These are phyloP conservation scores for Drosophila serrata DNA, from an alignment of 1,140 invertebrate genomes.

Conservation along the genomic window DNA sequence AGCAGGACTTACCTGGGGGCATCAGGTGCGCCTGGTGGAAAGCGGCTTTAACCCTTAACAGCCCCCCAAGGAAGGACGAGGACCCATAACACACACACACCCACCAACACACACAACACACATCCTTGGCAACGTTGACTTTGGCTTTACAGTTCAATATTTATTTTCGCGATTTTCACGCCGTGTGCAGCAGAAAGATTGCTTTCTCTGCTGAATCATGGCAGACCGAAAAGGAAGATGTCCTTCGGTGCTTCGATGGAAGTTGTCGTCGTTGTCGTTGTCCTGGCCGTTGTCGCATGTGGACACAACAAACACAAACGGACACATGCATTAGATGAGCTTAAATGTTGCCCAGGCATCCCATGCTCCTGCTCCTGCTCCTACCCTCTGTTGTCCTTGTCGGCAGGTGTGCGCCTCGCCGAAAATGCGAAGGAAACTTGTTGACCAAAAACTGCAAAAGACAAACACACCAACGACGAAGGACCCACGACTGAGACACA, in stretches of 20 bases:
- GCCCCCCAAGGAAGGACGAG: constrained; percentile 30
- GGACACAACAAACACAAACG: constrained; percentile 76
- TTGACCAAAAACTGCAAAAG: constrained; percentile 80
- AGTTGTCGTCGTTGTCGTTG: constrained; percentile 22
- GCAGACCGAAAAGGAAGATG: constrained; percentile 32
- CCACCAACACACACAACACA: constrained; percentile 20
- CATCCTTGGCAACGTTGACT: constrained; percentile 68
- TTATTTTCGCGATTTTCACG: constrained; percentile 84
- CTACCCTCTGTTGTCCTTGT: constrained; percentile 45
- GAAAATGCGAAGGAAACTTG: constrained; percentile 60
- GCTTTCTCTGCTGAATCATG: constrained; percentile 42
- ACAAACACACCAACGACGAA: constrained; percentile 54
- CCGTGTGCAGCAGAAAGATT: constrained; percentile 68
- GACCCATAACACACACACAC: constrained; percentile 1
- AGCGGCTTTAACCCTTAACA: constrained; percentile 54
- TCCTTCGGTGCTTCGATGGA: constrained; percentile 39
- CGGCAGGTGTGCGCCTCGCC: constrained; percentile 70
- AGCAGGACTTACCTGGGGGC: constrained; percentile 38
- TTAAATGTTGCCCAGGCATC: constrained; percentile 65
- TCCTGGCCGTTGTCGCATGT: constrained; percentile 50
- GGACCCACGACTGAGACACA: constrained; percentile 31
- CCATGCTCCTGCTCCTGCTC: constrained; percentile 13
- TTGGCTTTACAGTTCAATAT: constrained; percentile 85
- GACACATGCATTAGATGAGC: constrained; percentile 81
- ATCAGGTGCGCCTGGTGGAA: constrained; percentile 24